Conservation (phyloP, 2,888 invertebrate genomes). For the Oscheius sp. region DNA sequence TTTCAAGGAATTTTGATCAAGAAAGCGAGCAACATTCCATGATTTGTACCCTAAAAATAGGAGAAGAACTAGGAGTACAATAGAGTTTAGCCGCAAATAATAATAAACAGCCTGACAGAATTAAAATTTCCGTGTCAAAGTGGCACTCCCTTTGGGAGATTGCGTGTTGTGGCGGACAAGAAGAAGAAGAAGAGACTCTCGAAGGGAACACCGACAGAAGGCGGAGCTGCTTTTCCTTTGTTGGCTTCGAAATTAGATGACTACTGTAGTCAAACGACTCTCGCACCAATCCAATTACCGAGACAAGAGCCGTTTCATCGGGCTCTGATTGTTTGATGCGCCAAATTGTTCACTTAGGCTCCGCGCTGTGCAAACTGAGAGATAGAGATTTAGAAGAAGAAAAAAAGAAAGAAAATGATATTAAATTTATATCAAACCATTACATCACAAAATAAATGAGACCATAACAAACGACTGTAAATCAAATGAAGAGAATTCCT, state of each 20-base stretch:
- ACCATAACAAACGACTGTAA: constrained; percentile 1
- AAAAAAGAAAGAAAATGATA: neutral
- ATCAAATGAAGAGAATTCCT: constrained; percentile 6
- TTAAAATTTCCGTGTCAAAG: neutral
- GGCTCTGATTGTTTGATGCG: constrained; percentile 56
- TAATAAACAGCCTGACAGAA: too few relatives aligned
- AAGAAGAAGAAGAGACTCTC: constrained; percentile 12
- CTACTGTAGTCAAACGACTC: constrained; percentile 47
- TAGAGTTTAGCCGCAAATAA: neutral
- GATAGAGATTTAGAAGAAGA: neutral
- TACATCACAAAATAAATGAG: constrained; percentile 9
- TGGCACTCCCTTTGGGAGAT: neutral
- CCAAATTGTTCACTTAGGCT: constrained; percentile 46
- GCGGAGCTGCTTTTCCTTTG: constrained; percentile 32
- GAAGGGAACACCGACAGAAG: constrained; percentile 24
- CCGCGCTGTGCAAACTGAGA: constrained; percentile 27
- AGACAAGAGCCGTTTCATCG: constrained; percentile 41
- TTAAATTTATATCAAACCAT: neutral
- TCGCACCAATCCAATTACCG: constrained; percentile 54
- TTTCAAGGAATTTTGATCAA: too few relatives aligned
- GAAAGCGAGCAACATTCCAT: too few relatives aligned
- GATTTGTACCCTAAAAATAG: neutral
- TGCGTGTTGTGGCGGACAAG: constrained; percentile 3
- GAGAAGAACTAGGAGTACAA: neutral
- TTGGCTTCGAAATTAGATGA: constrained; percentile 27